These are phyloP conservation scores for Forbesichthys papilliferus DNA, from an alignment of 2,113 vertebrate genomes.

Conservation along the genomic window DNA sequence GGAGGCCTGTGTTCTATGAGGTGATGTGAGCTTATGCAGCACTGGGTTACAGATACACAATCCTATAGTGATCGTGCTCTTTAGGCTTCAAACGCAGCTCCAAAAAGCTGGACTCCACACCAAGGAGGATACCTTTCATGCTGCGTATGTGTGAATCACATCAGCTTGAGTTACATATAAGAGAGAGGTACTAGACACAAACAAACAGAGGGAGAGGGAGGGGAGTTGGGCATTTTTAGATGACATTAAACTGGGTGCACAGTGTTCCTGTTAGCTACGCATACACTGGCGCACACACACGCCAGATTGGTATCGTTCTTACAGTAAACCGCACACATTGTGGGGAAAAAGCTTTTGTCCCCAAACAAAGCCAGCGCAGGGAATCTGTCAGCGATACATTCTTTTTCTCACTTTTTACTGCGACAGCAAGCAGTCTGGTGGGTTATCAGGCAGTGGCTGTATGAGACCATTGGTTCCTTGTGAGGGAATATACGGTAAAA, in stretches of 20 bases:
- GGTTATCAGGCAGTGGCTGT: constrained; percentile 54
- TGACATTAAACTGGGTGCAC: background rate
- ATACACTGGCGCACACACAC: constrained; percentile 8
- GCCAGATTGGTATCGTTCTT: constrained; percentile 43
- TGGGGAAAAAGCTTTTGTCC: constrained; percentile 41
- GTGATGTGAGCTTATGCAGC: background rate
- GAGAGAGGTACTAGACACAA: too few species aligned
- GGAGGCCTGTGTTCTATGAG: constrained; percentile 16
- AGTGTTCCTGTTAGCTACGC: background rate
- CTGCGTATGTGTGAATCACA: too few species aligned
- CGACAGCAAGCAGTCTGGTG: constrained; percentile 22
- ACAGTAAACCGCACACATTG: constrained; percentile 35
- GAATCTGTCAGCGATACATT: constrained; percentile 49
- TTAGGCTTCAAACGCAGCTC: constrained; percentile 17
- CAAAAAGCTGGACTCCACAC: constrained; percentile 49
- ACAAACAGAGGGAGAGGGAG: background rate
- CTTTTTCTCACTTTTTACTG: constrained; percentile 30
- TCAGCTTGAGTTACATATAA: too few species aligned
- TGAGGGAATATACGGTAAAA: constrained; percentile 21
- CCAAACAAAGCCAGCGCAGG: constrained; percentile 41
- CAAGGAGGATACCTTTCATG: background rate
- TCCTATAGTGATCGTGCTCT: constrained; percentile 16
- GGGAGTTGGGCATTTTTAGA: background rate
- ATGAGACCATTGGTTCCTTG: constrained; percentile 45
- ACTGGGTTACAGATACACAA: background rate